Percentiles rank a stretch among this genome's conserved stretches.
These are phyloP conservation scores for Drosophila colorata DNA, from an alignment of 2,888 invertebrate genomes.

Conservation along the genomic window DNA sequence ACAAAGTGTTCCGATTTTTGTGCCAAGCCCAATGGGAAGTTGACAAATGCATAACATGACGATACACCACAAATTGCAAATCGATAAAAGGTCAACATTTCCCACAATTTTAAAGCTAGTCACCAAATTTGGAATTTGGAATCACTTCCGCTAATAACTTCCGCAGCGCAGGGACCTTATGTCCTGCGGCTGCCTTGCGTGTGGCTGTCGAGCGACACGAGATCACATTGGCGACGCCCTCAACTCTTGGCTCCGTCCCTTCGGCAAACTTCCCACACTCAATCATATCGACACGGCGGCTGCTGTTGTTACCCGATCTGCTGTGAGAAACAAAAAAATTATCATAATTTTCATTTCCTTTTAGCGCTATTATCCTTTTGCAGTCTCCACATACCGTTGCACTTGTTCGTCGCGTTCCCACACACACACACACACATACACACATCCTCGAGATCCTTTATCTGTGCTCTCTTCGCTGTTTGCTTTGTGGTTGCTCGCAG, in stretches of 20 bases:
- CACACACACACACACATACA: constrained; percentile 45
- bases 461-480: constrained; percentile 60
- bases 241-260: not conserved
- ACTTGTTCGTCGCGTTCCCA: constrained; percentile 75
- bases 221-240: constrained; percentile 42
- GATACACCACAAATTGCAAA: no score
- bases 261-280: constrained; percentile 68
- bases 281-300: constrained; percentile 57
- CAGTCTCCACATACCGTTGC: constrained; percentile 75
- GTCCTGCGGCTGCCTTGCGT: constrained; percentile 67
- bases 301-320: constrained; percentile 72
- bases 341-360: constrained; percentile 81
- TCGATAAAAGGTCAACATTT: no score
- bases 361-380: constrained; percentile 76
- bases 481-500: constrained; percentile 66
- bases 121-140: no score
- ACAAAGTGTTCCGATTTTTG: no score
- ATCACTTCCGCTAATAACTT: constrained; percentile 73
- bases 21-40: no score
- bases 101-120: no score
- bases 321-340: constrained; percentile 76
- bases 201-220: constrained; percentile 74
- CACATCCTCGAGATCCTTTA: constrained; percentile 70
- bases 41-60: no score
- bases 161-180: constrained; percentile 53